These are phyloP conservation scores for Cephus rjabovi DNA, from an alignment of 2,888 invertebrate species.

Conservation along the genomic window DNA sequence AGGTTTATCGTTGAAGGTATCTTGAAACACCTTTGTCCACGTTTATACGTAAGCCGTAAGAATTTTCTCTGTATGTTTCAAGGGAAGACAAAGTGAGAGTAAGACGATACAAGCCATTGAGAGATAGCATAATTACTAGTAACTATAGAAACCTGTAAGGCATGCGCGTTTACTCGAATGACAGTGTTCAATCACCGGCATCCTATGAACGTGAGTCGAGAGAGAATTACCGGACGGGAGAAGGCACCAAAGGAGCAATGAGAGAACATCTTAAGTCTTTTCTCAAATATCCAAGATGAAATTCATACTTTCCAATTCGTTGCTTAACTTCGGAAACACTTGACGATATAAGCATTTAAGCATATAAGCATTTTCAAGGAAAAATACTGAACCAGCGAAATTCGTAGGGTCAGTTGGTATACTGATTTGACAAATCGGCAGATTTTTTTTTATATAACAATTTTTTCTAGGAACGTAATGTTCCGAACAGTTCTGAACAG, in stretches of 20 bases:
- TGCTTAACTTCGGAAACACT: neutral
- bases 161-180: constrained; percentile 45
- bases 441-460: neutral
- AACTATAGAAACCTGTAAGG: constrained; percentile 50
- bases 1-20: neutral
- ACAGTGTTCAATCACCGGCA: constrained; percentile 55
- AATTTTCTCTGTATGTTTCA: neutral
- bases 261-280: neutral
- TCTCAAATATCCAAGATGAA: neutral
- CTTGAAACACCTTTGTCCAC: neutral
- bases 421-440: neutral
- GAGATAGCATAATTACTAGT: constrained; percentile 52
- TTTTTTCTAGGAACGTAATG: no score
- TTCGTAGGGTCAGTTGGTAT: neutral
- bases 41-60: neutral
- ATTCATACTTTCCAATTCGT: neutral
- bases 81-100: constrained; percentile 42
- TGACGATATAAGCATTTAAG: neutral
- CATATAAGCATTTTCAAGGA: no score
- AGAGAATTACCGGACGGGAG: neutral
- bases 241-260: neutral
- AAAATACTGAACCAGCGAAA: neutral
- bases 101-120: constrained; percentile 47
- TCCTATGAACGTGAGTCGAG: constrained; percentile 3
- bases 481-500: no score